These are phyloP conservation scores for Ischnura elegans DNA, from an alignment of 2,888 invertebrate genomes.

Conservation along the genomic window DNA sequence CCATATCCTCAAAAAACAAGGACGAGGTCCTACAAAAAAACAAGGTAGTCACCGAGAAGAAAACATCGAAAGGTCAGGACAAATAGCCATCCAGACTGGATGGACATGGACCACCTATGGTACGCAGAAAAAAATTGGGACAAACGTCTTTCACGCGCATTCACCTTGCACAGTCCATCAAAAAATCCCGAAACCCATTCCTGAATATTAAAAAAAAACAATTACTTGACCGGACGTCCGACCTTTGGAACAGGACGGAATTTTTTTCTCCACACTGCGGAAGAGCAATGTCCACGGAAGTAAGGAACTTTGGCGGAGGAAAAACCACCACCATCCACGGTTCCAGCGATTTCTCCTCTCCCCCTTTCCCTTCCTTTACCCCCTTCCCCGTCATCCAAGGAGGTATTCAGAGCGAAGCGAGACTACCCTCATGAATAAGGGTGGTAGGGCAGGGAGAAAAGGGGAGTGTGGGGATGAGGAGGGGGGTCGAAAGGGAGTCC, in stretches of 20 bases:
- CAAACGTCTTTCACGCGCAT: not conserved
- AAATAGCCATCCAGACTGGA: not conserved
- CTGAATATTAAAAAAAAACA: not conserved
- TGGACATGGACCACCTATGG: not conserved
- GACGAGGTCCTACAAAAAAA: not conserved
- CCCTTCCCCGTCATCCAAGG: conserved; percentile 42
- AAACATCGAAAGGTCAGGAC: not conserved
- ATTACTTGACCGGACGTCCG: not conserved
- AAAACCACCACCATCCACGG: not conserved
- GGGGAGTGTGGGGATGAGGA: not conserved
- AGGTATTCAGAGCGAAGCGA: conserved; percentile 55
- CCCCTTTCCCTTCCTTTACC: not conserved
- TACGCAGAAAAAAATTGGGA: not conserved
- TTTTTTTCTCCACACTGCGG: not conserved
- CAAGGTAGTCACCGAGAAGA: not conserved
- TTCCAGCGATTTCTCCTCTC: not conserved
- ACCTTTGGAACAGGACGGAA: not conserved
- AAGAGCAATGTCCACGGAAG: no score
- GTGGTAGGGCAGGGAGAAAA: not conserved
- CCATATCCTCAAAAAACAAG: not conserved
- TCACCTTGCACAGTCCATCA: not conserved
- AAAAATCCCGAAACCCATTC: not conserved
- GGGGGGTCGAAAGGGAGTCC: conserved; percentile 5
- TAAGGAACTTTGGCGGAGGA: not conserved
- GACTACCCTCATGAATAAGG: conserved; percentile 67